Evolutionary conservation across 2,797 vertebrate genomes (phyloP).

Genomic region (Lagocephalus sceleratus): DNA sequence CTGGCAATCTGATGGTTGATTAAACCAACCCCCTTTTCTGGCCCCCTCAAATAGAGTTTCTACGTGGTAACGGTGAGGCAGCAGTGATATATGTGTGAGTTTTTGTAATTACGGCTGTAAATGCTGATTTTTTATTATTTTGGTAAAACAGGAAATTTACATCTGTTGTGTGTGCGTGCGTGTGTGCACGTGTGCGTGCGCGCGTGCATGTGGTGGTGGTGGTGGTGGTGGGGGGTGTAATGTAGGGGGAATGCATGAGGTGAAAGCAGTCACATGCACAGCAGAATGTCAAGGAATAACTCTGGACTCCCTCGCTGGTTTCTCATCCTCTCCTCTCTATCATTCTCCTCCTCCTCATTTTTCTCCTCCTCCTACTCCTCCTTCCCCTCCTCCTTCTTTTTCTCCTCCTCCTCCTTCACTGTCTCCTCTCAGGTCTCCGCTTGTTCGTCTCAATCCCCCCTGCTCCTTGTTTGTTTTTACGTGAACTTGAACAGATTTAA

Average conservation of each 20-base stretch:
- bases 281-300: constrained; percentile 65
- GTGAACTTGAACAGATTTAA: constrained; percentile 62
- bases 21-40: background rate
- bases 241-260: constrained; percentile 15
- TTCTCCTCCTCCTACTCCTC: constrained; percentile 26
- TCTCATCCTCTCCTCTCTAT: constrained; percentile 12
- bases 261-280: constrained; percentile 54
- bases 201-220: constrained; percentile 9
- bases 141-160: no score
- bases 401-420: constrained; percentile 17
- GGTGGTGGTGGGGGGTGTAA: constrained; percentile 16
- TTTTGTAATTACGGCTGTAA: background rate
- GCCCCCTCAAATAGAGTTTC: background rate
- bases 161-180: constrained; percentile 22
- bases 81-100: no score
- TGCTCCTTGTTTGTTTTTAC: constrained; percentile 42
- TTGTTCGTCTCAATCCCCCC: constrained; percentile 29
- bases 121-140: no score
- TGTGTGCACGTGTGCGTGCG: constrained; percentile 18
- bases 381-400: constrained; percentile 19
- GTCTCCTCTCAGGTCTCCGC: constrained; percentile 33
- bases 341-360: constrained; percentile 19
- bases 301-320: constrained; percentile 29
- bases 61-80: no score
- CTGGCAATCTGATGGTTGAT: background rate